A percentile compares a stretch with the other conserved stretches of the same genome.
phyloP scores from a whole-genome alignment of 2,113 vertebrate species.

The Todiramphus saurophagus region DNA sequence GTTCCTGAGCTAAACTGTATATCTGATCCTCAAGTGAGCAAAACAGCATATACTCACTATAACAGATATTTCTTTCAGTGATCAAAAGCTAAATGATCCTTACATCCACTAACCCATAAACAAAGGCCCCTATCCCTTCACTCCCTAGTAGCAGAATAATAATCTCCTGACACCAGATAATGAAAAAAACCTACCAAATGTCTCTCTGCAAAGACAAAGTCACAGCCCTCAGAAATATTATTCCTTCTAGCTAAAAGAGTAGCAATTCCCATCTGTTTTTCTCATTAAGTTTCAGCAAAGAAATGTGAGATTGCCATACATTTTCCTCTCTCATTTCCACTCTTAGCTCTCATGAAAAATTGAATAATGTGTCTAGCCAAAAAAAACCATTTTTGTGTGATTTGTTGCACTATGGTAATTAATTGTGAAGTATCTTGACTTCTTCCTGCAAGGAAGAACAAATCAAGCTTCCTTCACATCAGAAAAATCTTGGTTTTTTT shows the following conservation, averaged over 20 bases:
- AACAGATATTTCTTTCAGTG: not conserved
- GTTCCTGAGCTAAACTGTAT: not conserved
- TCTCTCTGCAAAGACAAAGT: not conserved
- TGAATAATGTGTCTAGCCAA: not conserved
- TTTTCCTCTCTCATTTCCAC: slow-evolving; percentile 36
- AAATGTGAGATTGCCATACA: slow-evolving; percentile 10
- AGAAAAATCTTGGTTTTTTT: not conserved
- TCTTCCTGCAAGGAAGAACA: not conserved
- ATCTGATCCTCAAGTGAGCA: not conserved
- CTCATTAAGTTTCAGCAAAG: slow-evolving; percentile 22
- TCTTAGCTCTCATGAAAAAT: slow-evolving; percentile 18
- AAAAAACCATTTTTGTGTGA: not conserved
- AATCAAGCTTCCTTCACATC: not conserved
- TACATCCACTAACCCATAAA: not conserved
- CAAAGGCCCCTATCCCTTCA: not conserved
- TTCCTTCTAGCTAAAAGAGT: slow-evolving; percentile 16
- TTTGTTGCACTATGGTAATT: slow-evolving; percentile 22
- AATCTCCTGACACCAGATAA: slow-evolving; percentile 7
- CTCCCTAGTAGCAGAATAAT: not conserved
- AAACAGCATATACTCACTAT: not conserved
- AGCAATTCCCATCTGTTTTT: slow-evolving; percentile 34
- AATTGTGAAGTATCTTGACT: not conserved
- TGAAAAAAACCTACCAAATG: not conserved
- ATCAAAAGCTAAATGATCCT: slow-evolving; percentile 3
- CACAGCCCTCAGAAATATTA: slow-evolving; percentile 14